Evolutionary conservation across 2,797 vertebrate genomes (phyloP), one percentile per base, ranked within the genome.

Genomic region (Tympanoctomys barrerae): DNA sequence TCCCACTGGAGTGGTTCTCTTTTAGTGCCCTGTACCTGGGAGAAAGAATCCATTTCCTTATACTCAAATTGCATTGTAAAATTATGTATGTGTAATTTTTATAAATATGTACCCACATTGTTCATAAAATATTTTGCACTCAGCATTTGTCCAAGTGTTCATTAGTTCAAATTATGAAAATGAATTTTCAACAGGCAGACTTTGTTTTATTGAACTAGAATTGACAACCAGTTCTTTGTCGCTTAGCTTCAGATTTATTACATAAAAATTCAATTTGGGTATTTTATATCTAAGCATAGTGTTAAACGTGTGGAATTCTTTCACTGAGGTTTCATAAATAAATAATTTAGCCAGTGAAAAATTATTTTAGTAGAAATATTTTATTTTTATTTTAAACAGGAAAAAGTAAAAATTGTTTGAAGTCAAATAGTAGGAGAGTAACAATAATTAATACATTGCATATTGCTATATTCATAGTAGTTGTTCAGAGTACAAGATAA

Each of bases 1-100:
- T 90, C 66, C 78, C 42, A 84, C 62, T 10, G 77, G 68, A 46
- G 71, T 87, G 89, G 85, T 89, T 95, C 87, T 90, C 83, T 96
- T 91, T 87, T 78, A 92, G 86, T 94, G 88, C 13, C 81, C 54
- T 0, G 8, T 89, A 90, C 68, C 89, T 96, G 89, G 57, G 92
- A 90, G 90, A 90, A 68, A 22, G 22, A 95, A 49, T 82, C 13
- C 19, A 39, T 90, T 87, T 94, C 77, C 59, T 90, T 87, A 59
- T 21, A 84, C 59, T 90, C 90, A 75, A 87, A 93, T 52, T 85
- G 49, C 57, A 57, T 70, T 96, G 57, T 90, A 79, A 96, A 89
- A 89, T 92, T 77, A 73, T 66, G n/a, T 26, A 79, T 84, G 75
- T 92, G 52, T 70, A 81, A 77, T 80, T 87, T 82, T 39, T n/a